These are phyloP conservation scores for Euplagia quadripunctaria DNA, from an alignment of 2,888 invertebrate genomes.

Conservation along the genomic window DNA sequence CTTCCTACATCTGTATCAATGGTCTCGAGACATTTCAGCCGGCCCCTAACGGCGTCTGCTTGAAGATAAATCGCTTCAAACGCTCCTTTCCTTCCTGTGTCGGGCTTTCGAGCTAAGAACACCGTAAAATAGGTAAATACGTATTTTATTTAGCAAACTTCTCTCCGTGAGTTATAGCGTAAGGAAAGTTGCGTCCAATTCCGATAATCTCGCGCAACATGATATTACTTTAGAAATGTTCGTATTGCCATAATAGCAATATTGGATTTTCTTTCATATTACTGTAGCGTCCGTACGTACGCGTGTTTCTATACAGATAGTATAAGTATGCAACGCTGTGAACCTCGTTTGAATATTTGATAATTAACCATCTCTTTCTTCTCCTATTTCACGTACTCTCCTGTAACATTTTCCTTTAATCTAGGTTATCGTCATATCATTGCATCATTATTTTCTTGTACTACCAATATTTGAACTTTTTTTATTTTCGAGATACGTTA, in stretches of 20 bases:
- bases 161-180: slow-evolving; percentile 40
- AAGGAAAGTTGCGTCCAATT: slow-evolving; percentile 1
- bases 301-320: not conserved
- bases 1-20: slow-evolving; percentile 18
- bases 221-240: not conserved
- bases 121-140: slow-evolving; percentile 72
- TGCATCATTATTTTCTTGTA: too few species aligned
- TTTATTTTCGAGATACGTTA: too few species aligned
- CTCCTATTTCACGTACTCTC: too few species aligned
- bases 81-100: slow-evolving; percentile 64
- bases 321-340: too few species aligned
- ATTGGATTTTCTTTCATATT: not conserved
- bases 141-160: slow-evolving; percentile 67
- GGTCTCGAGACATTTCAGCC: slow-evolving; percentile 51
- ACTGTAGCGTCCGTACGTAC: too few species aligned
- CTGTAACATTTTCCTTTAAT: too few species aligned
- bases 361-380: too few species aligned
- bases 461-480: too few species aligned
- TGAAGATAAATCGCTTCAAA: slow-evolving; percentile 69
- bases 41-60: slow-evolving; percentile 62
- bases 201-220: not conserved
- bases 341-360: too few species aligned
- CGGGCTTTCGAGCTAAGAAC: slow-evolving; percentile 64
- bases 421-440: too few species aligned
- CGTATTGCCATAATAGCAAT: not conserved